Evolutionary conservation across 2,888 invertebrate genomes (phyloP), one percentile per base, ranked within the genome.

Genomic region (Nomada ferruginata): DNA sequence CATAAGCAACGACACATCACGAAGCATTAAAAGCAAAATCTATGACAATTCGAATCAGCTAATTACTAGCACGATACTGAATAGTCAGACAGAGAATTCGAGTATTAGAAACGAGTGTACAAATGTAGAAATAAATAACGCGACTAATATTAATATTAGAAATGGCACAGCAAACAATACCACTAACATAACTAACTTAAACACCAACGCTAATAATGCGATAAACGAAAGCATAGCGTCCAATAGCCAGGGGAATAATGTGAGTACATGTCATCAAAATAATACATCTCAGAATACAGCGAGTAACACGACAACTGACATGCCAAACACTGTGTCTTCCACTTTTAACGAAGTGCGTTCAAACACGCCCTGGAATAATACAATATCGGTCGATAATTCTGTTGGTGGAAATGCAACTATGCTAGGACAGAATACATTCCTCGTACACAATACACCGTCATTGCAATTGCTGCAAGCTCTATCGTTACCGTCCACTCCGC

Each of bases 181-280:
- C 2, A 91, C 91, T 73, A 92, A 92, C 68, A 92, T 92, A 90
- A 90, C 89, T 36, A 93, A 88, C 83, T 75, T 92, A 57, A 93
- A 92, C 65, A 90, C 90, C 3, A 93, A 93, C 63, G 92, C 93
- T 7, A 93, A 93, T 76, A 93, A 94, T 72, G 93, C 92, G 47
- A 93, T 94, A 59, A 94, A 94, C 81, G 93, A 93, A 86, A 93
- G 92, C 66, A 93, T 94, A 75, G 93, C 93, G 50, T 93, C 93
- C 72, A 92, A 92, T 79, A 92, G 92, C 81, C 89, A 91, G 61
- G 91, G 90, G 72, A 90, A 87, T 82, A 92, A 82, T 68, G 82
- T 87, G 76, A 85, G 82, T 76, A 66, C 85, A 71, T 5, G 86
- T 0, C 88, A 90, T 72, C 89, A 90, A 44, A 90, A 90, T 60